Evolutionary conservation across 2,888 invertebrate genomes (phyloP).

Genomic region (Neelides folsomi): DNA sequence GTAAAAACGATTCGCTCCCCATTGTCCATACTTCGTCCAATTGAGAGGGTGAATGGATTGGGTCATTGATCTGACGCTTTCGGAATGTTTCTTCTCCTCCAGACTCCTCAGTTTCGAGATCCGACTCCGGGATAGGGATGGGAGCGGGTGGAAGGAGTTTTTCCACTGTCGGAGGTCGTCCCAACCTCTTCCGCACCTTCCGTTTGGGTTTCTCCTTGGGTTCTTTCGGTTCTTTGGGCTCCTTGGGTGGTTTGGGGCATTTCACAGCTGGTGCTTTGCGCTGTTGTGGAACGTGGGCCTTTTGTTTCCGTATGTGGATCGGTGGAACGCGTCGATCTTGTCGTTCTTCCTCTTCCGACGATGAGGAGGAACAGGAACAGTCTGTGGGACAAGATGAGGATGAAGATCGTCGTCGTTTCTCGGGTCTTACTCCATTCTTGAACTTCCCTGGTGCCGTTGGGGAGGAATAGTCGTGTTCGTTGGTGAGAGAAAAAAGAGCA

Average conservation of each 20-base stretch:
- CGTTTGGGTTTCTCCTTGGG: conserved; percentile 2
- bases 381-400: too few relatives aligned
- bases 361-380: too few relatives aligned
- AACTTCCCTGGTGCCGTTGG: neutral
- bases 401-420: too few relatives aligned
- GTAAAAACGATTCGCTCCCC: conserved; percentile 25
- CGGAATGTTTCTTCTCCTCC: conserved; percentile 28
- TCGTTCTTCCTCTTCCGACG: too few relatives aligned
- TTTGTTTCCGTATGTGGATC: neutral
- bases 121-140: conserved; percentile 57
- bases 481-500: conserved; percentile 18
- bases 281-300: neutral
- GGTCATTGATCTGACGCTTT: conserved; percentile 21
- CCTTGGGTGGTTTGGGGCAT: conserved; percentile 1
- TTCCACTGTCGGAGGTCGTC: neutral
- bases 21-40: conserved; percentile 27
- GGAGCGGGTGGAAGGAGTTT: neutral
- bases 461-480: conserved; percentile 28
- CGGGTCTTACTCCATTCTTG: too few relatives aligned
- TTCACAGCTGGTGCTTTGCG: conserved; percentile 2
- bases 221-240: conserved; percentile 6
- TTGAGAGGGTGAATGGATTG: conserved; percentile 15
- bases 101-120: conserved; percentile 57
- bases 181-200: conserved; percentile 1
- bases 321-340: neutral